A percentile compares a stretch with the other conserved stretches of the same genome.
Evolutionary conservation across 2,888 invertebrate species (phyloP).

Genomic region (Antheraea assamensis): DNA sequence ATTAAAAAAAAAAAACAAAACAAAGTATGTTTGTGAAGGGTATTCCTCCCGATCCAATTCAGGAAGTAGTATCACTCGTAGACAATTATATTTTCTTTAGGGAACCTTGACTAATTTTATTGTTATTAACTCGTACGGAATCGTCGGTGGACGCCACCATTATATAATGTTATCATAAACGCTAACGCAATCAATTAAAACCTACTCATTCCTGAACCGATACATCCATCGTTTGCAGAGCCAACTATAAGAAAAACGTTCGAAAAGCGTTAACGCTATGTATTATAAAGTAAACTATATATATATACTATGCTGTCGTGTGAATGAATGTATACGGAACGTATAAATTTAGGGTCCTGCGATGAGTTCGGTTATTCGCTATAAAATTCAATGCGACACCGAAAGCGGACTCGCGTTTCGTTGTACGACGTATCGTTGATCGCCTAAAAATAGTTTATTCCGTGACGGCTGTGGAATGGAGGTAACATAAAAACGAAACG

Average conservation of each 20-base stretch:
- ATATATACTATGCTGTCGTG: not conserved
- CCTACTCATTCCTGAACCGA: not conserved
- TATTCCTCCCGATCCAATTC: no score
- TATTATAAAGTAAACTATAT: not conserved
- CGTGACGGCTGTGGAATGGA: slow-evolving; percentile 66
- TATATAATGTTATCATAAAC: no score
- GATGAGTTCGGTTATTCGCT: slow-evolving; percentile 46
- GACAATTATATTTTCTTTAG: no score
- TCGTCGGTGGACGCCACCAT: no score
- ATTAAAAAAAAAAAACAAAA: no score
- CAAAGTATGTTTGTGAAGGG: no score
- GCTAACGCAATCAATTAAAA: no score
- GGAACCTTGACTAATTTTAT: no score
- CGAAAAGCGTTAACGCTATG: no score
- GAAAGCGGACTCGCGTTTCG: slow-evolving; percentile 55
- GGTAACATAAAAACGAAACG: slow-evolving; percentile 70
- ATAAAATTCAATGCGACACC: slow-evolving; percentile 72
- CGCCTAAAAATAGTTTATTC: slow-evolving; percentile 69
- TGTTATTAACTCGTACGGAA: no score
- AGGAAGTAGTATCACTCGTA: no score
- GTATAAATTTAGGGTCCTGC: slow-evolving; percentile 13
- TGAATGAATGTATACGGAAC: not conserved
- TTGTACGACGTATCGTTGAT: slow-evolving; percentile 66
- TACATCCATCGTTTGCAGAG: not conserved
- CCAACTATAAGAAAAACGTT: not conserved